These are phyloP conservation scores for Cavia aperea DNA, from an alignment of 2,113 vertebrate species.

Conservation along the genomic window DNA sequence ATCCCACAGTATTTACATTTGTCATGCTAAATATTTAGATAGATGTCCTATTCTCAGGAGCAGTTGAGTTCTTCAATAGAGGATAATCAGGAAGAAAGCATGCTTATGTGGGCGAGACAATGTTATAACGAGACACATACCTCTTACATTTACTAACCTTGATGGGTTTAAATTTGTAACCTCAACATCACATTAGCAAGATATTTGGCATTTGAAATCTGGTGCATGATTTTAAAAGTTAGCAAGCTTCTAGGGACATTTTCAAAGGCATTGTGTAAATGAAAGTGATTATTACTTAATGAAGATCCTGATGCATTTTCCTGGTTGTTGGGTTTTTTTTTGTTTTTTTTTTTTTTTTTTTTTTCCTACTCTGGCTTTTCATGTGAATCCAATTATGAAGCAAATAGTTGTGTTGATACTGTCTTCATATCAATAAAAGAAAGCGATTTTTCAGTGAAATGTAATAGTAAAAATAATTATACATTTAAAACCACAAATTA, in stretches of 20 bases:
- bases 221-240: constrained; percentile 48
- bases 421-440: constrained; percentile 2
- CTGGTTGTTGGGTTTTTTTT: background rate
- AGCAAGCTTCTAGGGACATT: constrained; percentile 43
- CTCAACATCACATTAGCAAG: constrained; percentile 30
- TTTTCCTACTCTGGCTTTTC: constrained; percentile 15
- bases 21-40: constrained; percentile 41
- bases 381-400: constrained; percentile 5
- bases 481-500: constrained; percentile 6
- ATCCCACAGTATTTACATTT: constrained; percentile 31
- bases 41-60: constrained; percentile 42
- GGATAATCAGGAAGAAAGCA: constrained; percentile 8
- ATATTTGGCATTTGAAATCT: constrained; percentile 54
- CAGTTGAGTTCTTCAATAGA: constrained; percentile 33
- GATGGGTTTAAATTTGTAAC: constrained; percentile 59
- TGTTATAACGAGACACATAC: constrained; percentile 39
- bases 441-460: constrained; percentile 35
- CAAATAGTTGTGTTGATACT: background rate
- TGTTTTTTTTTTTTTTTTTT: background rate
- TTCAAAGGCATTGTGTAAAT: constrained; percentile 49
- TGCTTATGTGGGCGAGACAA: constrained; percentile 15
- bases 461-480: constrained; percentile 25
- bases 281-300: constrained; percentile 60
- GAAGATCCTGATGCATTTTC: constrained; percentile 39
- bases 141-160: constrained; percentile 48